Evolutionary conservation across 2,888 invertebrate species (phyloP), one percentile per base, ranked within the genome.

Genomic region (Hirtodrosophila trivittata): DNA sequence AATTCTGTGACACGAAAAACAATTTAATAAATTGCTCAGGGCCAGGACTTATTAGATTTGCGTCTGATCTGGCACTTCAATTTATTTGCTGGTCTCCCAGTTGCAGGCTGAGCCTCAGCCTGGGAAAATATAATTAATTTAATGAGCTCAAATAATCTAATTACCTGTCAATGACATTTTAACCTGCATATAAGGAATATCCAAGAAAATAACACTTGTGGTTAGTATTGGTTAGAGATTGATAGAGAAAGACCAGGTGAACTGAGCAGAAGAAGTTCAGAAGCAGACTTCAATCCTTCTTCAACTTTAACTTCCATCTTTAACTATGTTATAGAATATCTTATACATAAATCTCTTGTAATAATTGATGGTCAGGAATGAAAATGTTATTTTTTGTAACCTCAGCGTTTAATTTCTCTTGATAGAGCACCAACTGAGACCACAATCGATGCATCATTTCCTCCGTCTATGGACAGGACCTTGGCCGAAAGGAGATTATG

Each of bases 21-120:
- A 50, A 71, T 78, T 65, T 54, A 67, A 72, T 65, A 75, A 64
- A 57, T 56, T 66, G 66, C 16, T 28, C 37, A 16, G 39, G 52
- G 50, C 37, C 60, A 47, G 38, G 18, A 28, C 45, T 25, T 28
- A 43, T 25, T 47, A 33, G 10, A 28, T 28, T 28, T n/a, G 28
- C 7, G n/a, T n/a, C 7, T 28, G 9, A 28, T 28, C 28, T 9
- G 28, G 33, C 55, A 56, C 47, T 41, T 49, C 35, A 71, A 46
- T 42, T 43, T 47, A 72, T 51, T 32, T 47, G 43, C 8, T 33
- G 9, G 12, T 39, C 37, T 55, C 66, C 51, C 41, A n/a, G 37
- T n/a, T 9, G 12, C 9, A 14, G n/a, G 10, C 39, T 26, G 2
- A n/a, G 25, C 8, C 26, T 42, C 12, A 7, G 32, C 51, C 28